Base-by-base conservation (phyloP, 2,113 vertebrate species). In the Indicator indicator region DNA sequence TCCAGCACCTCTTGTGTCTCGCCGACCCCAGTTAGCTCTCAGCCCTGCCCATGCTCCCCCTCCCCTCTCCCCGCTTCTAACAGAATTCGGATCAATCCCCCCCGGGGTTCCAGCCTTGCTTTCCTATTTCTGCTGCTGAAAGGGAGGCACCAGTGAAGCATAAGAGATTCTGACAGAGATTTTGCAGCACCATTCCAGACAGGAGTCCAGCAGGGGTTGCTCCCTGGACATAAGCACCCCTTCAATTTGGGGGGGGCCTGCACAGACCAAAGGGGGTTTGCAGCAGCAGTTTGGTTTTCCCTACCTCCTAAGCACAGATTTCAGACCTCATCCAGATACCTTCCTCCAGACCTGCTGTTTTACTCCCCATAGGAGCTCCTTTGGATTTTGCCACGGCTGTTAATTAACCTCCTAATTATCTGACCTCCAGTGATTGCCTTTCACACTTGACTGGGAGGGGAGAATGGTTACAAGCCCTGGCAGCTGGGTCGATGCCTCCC, bases 401-500 rank as follows among this genome's bases (percentile, higher is more conserved):
- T 72, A 93, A 91, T 93, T 95, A 95, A 79, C 73, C 91, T 89
- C 52, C 89, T 93, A 88, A 94, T 96, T 90, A 97, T 83, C 80
- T 88, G 93, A 85, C 81, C 94, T 74, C 87, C 80, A 77, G 42
- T 36, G 88, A 86, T 93, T 97, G 97, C 79, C 97, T 97, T 98
- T 97, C 96, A 97, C 93, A 97, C 97, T 95, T 69, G 93, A 73
- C 79, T 95, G 81, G 83, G 82, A 24, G 7, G 30, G 83, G 33
- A 26, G 63, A 64, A 92, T 4, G 1, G 79, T 95, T 68, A 93
- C 83, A 63, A 55, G 52, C 86, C 50, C 3, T 95, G 94, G 91
- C 96, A 95, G 86, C n/a, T 60, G 10, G 77, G 83, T 98, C 97
- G 84, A 98, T 98, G 63, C 69, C 48, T 64, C 77, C 83, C 96